These are phyloP conservation scores for Temnothorax nylanderi DNA, from an alignment of 1,140 invertebrate species.

Conservation along the genomic window DNA sequence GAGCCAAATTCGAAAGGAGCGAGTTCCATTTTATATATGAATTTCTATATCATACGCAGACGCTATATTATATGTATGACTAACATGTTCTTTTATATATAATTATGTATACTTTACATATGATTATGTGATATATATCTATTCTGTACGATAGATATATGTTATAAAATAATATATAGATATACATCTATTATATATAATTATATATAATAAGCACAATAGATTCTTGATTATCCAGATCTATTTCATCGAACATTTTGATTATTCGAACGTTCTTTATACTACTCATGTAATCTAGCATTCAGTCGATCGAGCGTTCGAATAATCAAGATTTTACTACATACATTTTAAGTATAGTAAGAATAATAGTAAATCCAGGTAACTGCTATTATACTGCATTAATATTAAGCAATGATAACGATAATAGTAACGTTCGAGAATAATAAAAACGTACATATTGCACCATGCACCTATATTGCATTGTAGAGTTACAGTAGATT, in stretches of 20 bases:
- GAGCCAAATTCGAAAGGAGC: constrained; percentile 41
- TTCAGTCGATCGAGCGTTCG: not conserved
- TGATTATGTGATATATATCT: not conserved
- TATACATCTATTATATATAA: not conserved
- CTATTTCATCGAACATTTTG: not conserved
- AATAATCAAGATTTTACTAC: not conserved
- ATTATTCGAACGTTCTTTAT: constrained; percentile 16
- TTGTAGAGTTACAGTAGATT: constrained; percentile 27
- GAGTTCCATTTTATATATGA: constrained; percentile 35
- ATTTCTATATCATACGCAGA: constrained; percentile 29
- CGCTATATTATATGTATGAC: constrained; percentile 58
- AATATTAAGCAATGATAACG: constrained; percentile 37
- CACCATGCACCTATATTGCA: constrained; percentile 35
- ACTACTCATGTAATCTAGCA: not conserved
- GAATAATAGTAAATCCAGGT: constrained; percentile 39
- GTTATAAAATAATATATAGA: too few relatives aligned
- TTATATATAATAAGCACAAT: not conserved
- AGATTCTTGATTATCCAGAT: not conserved
- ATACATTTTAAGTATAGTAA: constrained; percentile 26
- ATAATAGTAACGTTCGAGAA: constrained; percentile 22
- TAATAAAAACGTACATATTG: constrained; percentile 32
- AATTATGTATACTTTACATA: not conserved
- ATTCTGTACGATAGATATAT: not conserved
- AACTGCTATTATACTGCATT: constrained; percentile 21
- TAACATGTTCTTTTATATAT: constrained; percentile 62